Conservation (phyloP, 2,113 vertebrate genomes). For the Crotalus helleri region DNA sequence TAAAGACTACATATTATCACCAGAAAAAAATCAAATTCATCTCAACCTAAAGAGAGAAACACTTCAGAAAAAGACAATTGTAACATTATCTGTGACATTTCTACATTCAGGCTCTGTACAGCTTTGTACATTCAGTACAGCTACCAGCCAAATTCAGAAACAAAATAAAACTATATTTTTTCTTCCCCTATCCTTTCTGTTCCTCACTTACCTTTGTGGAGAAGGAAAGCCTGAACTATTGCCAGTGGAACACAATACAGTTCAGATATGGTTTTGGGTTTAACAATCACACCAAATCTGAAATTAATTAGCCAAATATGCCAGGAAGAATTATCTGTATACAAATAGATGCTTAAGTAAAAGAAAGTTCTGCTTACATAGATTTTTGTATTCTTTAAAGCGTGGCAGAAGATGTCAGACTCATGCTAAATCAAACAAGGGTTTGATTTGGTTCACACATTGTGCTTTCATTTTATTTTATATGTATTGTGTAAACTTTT, state of each 20-base stretch:
- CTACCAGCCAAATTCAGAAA: neutral
- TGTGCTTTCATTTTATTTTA: neutral
- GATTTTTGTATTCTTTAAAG: neutral
- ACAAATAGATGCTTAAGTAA: neutral
- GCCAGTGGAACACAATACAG: neutral
- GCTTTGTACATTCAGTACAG: neutral
- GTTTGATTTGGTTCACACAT: neutral
- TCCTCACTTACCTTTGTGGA: neutral
- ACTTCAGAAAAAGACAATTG: conserved; percentile 7
- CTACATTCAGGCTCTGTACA: neutral
- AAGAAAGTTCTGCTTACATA: conserved; percentile 8
- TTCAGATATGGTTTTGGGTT: neutral
- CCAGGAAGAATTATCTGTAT: neutral
- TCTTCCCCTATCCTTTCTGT: neutral
- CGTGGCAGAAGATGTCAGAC: neutral
- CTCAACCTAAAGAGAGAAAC: conserved; percentile 21
- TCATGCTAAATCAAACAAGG: neutral
- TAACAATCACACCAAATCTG: neutral
- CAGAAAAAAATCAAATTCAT: conserved; percentile 18
- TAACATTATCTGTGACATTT: neutral
- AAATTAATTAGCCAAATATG: neutral
- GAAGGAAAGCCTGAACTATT: neutral
- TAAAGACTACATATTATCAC: neutral
- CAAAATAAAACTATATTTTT: neutral
- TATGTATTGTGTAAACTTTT: neutral